Conservation (phyloP, 2,797 vertebrate species). For the Onychomys leucogaster region DNA sequence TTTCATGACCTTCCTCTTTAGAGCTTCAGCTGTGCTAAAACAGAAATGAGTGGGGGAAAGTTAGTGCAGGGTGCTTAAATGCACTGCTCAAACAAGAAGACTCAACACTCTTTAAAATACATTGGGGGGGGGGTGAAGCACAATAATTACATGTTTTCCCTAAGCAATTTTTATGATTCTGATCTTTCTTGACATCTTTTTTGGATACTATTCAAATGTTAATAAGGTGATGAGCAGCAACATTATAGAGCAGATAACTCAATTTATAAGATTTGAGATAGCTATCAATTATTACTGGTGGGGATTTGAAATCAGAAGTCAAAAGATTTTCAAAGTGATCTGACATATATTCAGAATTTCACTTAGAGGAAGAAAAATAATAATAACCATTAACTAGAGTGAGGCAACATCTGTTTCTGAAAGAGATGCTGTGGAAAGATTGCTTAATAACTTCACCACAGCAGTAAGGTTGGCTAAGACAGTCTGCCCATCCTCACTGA, state of each 20-base stretch:
- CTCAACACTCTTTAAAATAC: slow-evolving; percentile 24
- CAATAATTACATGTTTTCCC: slow-evolving; percentile 35
- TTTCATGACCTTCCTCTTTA: slow-evolving; percentile 63
- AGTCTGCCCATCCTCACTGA: slow-evolving; percentile 85
- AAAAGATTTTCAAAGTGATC: slow-evolving; percentile 61
- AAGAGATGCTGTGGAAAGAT: slow-evolving; percentile 87
- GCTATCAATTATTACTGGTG: slow-evolving; percentile 30
- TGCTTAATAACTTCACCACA: slow-evolving; percentile 89
- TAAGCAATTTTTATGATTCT: slow-evolving; percentile 51
- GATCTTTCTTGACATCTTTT: slow-evolving; percentile 59
- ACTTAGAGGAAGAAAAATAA: slow-evolving; percentile 78
- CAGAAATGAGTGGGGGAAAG: slow-evolving; percentile 11
- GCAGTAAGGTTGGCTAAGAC: slow-evolving; percentile 88
- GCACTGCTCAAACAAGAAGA: slow-evolving; percentile 44
- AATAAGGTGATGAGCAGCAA: not conserved
- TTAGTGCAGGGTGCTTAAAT: not conserved
- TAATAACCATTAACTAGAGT: slow-evolving; percentile 81
- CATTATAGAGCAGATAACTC: slow-evolving; percentile 31
- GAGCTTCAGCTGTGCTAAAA: slow-evolving; percentile 53
- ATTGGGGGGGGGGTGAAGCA: slow-evolving; percentile 10
- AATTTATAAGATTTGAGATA: slow-evolving; percentile 36
- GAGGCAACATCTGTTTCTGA: slow-evolving; percentile 88
- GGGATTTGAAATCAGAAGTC: slow-evolving; percentile 68
- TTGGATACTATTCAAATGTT: slow-evolving; percentile 51
- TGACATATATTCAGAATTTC: slow-evolving; percentile 71